Evolutionary conservation across 2,797 vertebrate species (phyloP).

Genomic region (Liparis tanakae): DNA sequence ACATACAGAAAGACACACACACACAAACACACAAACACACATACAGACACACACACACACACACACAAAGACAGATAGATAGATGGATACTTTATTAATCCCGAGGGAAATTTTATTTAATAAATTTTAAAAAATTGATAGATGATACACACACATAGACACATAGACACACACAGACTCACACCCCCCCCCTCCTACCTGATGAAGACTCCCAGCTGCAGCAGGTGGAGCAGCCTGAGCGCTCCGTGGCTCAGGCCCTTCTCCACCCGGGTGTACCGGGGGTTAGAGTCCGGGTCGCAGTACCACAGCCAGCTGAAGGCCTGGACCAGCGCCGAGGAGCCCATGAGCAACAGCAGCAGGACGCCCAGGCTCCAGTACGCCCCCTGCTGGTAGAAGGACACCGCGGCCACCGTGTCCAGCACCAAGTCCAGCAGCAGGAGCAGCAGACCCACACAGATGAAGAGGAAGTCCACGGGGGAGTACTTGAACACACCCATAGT

Average conservation of each 20-base stretch:
- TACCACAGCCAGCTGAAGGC: slow-evolving; percentile 82
- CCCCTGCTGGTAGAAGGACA: slow-evolving; percentile 61
- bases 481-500: slow-evolving; percentile 48
- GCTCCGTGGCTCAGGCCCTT: accelerated
- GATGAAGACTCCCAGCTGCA: slow-evolving; percentile 77
- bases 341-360: slow-evolving; percentile 71
- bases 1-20: too few species aligned
- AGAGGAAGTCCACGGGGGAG: slow-evolving; percentile 26
- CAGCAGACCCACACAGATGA: slow-evolving; percentile 40
- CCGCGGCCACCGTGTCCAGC: slow-evolving; percentile 55
- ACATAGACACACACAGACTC: too few species aligned
- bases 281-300: slow-evolving; percentile 22
- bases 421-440: slow-evolving; percentile 61
- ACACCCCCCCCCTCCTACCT: slow-evolving; percentile 57
- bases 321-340: slow-evolving; percentile 74
- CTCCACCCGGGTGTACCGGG: slow-evolving; percentile 38
- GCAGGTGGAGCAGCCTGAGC: slow-evolving; percentile 63
- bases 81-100: too few species aligned
- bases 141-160: too few species aligned
- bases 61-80: too few species aligned
- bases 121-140: too few species aligned
- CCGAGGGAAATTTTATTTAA: too few species aligned
- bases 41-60: too few species aligned
- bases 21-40: too few species aligned
- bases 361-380: slow-evolving; percentile 51